These are phyloP conservation scores for Muntiacus muntjak DNA, from an alignment of 2,113 vertebrate genomes.

Conservation along the genomic window DNA sequence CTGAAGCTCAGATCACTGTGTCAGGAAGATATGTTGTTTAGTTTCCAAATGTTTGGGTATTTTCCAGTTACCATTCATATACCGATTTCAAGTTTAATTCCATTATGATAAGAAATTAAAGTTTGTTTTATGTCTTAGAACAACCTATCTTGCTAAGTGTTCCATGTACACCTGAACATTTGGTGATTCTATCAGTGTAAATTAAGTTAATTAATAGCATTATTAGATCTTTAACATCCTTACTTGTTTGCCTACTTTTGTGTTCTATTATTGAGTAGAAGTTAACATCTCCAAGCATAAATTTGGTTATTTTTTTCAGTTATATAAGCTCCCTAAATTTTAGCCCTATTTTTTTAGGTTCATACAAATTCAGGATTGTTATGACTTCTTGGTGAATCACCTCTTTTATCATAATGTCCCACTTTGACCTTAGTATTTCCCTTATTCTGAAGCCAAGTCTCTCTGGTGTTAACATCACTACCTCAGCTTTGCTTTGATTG, in stretches of 20 bases:
- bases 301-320: neutral
- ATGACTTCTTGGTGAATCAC: neutral
- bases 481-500: neutral
- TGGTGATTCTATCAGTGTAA: neutral
- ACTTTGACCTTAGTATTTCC: neutral
- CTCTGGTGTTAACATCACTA: neutral
- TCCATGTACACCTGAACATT: neutral
- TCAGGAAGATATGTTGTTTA: neutral
- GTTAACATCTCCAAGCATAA: neutral
- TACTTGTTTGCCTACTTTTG: neutral
- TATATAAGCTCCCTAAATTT: neutral
- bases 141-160: neutral
- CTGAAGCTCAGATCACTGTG: neutral
- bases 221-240: neutral
- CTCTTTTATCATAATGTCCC: neutral
- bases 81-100: neutral
- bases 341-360: neutral
- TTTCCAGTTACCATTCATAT: neutral
- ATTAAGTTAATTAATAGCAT: neutral
- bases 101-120: neutral
- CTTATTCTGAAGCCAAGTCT: neutral
- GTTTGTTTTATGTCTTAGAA: neutral
- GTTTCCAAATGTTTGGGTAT: neutral
- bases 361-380: neutral
- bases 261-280: neutral